Evolutionary conservation across 2,113 vertebrate genomes (phyloP).

Genomic region (Himantopus leucocephalus): DNA sequence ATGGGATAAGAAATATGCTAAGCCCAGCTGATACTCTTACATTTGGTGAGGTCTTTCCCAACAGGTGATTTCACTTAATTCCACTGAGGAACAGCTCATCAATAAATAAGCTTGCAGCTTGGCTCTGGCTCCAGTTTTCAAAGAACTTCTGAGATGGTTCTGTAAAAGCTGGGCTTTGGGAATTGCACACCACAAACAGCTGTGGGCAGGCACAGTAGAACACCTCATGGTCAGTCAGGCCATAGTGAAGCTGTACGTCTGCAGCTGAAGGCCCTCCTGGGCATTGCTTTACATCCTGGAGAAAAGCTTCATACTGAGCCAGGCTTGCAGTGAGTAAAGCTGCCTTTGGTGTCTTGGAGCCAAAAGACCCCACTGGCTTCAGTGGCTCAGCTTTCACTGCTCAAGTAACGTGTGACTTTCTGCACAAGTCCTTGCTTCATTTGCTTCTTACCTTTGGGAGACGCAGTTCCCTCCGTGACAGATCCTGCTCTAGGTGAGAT

Average conservation of each 20-base stretch:
- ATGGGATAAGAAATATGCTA: not conserved
- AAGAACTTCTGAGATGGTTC: not conserved
- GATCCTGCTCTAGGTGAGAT: not conserved
- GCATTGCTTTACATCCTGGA: not conserved
- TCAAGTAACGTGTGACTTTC: not conserved
- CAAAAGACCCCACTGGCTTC: not conserved
- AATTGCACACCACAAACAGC: not conserved
- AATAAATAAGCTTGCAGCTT: not conserved
- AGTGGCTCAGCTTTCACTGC: not conserved
- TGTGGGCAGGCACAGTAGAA: not conserved
- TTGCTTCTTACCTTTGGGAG: not conserved
- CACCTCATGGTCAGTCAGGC: not conserved
- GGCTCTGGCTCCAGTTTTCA: not conserved
- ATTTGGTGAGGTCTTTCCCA: not conserved
- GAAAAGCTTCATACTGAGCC: not conserved
- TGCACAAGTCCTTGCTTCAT: not conserved
- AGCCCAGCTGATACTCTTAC: not conserved
- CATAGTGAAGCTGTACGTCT: not conserved
- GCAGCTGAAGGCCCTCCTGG: not conserved
- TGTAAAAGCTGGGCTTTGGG: not conserved
- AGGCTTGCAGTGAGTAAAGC: not conserved
- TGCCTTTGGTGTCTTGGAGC: not conserved
- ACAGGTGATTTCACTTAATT: not conserved
- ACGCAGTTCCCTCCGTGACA: not conserved
- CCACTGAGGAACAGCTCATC: not conserved